Conservation (phyloP, 2,888 invertebrate genomes). For the Electrophaes corylata region DNA sequence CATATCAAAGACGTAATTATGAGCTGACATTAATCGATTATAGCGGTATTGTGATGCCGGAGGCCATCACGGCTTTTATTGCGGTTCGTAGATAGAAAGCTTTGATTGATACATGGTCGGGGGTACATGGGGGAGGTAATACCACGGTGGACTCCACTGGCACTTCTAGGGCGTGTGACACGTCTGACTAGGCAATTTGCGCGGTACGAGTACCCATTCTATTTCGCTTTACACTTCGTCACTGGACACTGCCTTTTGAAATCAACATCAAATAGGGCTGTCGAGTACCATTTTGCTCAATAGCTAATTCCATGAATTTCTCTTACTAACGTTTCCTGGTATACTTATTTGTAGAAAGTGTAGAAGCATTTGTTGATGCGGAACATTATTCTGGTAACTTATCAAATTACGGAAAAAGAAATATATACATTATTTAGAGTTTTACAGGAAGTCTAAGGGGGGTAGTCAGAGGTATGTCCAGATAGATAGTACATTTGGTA, state of each 20-base stretch:
- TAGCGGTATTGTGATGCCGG: slow-evolving; percentile 31
- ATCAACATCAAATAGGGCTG: slow-evolving; percentile 27
- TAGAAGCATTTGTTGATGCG: too few relatives aligned
- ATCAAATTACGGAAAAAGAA: too few relatives aligned
- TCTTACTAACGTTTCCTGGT: neutral
- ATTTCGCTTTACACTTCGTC: slow-evolving; percentile 36
- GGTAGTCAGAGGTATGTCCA: too few relatives aligned
- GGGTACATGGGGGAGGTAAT: slow-evolving; percentile 23
- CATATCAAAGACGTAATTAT: slow-evolving; percentile 36
- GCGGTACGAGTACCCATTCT: slow-evolving; percentile 36
- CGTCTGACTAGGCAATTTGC: slow-evolving; percentile 41
- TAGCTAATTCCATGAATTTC: slow-evolving; percentile 3
- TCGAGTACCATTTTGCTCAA: slow-evolving; percentile 9
- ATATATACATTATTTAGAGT: too few relatives aligned
- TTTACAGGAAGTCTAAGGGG: too few relatives aligned
- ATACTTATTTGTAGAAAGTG: neutral
- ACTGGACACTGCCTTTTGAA: slow-evolving; percentile 40
- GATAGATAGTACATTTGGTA: too few relatives aligned
- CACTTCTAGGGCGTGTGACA: slow-evolving; percentile 38
- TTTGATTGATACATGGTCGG: slow-evolving; percentile 36
- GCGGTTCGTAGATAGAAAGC: slow-evolving; percentile 30
- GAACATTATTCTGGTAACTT: too few relatives aligned
- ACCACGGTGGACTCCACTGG: slow-evolving; percentile 29
- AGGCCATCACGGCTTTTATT: slow-evolving; percentile 25
- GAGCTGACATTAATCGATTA: slow-evolving; percentile 34